These are phyloP conservation scores for Austrolebias charrua DNA, from an alignment of 2,797 vertebrate genomes.

Conservation along the genomic window DNA sequence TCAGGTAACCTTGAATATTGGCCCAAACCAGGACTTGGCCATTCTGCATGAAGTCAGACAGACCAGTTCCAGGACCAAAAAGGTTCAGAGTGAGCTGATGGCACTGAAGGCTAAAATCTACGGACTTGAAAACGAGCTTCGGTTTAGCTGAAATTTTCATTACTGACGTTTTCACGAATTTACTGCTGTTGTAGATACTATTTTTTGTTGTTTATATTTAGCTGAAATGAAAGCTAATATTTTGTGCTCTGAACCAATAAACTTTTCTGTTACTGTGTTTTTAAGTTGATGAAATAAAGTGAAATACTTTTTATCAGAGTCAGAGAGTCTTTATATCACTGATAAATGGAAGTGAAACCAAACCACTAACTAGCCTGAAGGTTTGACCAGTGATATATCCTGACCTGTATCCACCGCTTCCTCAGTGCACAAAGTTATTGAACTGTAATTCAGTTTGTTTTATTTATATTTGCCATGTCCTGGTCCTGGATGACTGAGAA, in stretches of 20 bases:
- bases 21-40: constrained; percentile 89
- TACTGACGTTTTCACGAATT: neutral
- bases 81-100: constrained; percentile 91
- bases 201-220: constrained; percentile 10
- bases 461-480: too few relatives aligned
- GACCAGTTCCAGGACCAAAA: constrained; percentile 85
- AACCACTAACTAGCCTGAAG: too few relatives aligned
- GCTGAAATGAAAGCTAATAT: constrained; percentile 12
- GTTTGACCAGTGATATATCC: too few relatives aligned
- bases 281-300: too few relatives aligned
- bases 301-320: too few relatives aligned
- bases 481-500: too few relatives aligned
- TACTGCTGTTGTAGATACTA: neutral
- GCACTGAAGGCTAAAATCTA: constrained; percentile 93
- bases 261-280: constrained; percentile 9
- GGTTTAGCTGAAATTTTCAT: constrained; percentile 75
- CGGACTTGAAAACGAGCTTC: constrained; percentile 88
- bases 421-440: too few relatives aligned
- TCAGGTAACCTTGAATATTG: constrained; percentile 84
- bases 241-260: constrained; percentile 51
- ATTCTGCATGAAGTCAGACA: constrained; percentile 88
- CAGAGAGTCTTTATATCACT: too few relatives aligned
- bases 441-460: too few relatives aligned
- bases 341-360: too few relatives aligned
- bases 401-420: too few relatives aligned